Conservation (phyloP, 2,113 vertebrate genomes). For the Xyliphius kryptos region DNA sequence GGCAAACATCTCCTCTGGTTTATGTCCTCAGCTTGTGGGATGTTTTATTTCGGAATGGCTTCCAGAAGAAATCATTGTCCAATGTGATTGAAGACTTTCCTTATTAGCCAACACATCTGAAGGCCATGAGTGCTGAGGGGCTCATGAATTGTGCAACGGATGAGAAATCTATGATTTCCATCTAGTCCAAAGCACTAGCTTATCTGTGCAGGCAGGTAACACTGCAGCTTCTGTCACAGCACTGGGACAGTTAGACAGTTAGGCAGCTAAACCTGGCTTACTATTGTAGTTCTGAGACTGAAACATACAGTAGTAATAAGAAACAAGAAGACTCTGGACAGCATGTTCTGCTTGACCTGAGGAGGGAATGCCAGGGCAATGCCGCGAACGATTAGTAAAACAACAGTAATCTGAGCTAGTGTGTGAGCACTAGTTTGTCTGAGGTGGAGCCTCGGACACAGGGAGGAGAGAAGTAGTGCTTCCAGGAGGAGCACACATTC, state of each 20-base stretch:
- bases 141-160: too few relatives aligned
- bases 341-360: slow-evolving; percentile 52
- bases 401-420: slow-evolving; percentile 68
- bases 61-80: slow-evolving; percentile 22
- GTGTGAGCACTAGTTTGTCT: slow-evolving; percentile 53
- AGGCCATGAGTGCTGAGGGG: slow-evolving; percentile 4
- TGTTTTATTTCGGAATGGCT: slow-evolving; percentile 33
- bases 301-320: background rate
- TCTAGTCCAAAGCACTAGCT: too few relatives aligned
- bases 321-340: slow-evolving; percentile 5
- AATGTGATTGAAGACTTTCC: slow-evolving; percentile 17
- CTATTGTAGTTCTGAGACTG: background rate
- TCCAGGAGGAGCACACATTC: slow-evolving; percentile 27
- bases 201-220: too few relatives aligned
- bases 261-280: too few relatives aligned
- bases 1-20: slow-evolving; percentile 19
- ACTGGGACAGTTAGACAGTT: too few relatives aligned
- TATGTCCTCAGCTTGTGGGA: slow-evolving; percentile 17
- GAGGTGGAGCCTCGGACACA: slow-evolving; percentile 36
- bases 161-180: too few relatives aligned
- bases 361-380: slow-evolving; percentile 57
- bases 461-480: slow-evolving; percentile 36
- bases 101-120: slow-evolving; percentile 16
- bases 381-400: slow-evolving; percentile 63
- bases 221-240: too few relatives aligned